These are phyloP conservation scores for Amphimedon queenslandica DNA, from an alignment of 37 sponge, comb jelly and placozoan species.

Conservation along the genomic window DNA sequence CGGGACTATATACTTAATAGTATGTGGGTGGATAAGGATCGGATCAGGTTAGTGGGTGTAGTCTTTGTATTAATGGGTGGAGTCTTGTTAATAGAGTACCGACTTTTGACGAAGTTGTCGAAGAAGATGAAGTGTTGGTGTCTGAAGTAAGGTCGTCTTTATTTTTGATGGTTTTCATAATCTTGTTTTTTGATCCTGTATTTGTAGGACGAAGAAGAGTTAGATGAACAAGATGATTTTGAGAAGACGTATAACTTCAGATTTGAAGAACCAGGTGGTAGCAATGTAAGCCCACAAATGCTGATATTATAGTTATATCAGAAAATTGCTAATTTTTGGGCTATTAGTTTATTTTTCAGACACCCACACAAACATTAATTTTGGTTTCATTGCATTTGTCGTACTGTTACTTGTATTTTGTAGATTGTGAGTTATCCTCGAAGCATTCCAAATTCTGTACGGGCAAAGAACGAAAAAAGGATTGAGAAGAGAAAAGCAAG, in stretches of 20 bases:
- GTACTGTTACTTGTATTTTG: neutral
- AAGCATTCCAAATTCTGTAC: conserved; percentile 62
- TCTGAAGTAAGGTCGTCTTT: neutral
- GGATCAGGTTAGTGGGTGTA: conserved; percentile 35
- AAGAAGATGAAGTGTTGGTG: too few relatives aligned
- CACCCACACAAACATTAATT: too few relatives aligned
- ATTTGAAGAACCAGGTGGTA: conserved; percentile 75
- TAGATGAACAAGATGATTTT: conserved; percentile 86
- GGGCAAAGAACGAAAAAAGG: conserved; percentile 60
- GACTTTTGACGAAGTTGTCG: conserved; percentile 46
- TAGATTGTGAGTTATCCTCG: conserved; percentile 83
- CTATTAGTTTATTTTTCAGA: neutral
- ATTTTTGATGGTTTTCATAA: neutral
- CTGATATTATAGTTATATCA: neutral
- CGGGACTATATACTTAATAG: conserved; percentile 91
- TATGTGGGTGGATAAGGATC: conserved; percentile 67
- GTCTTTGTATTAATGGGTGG: neutral
- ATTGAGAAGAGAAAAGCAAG: conserved; percentile 77
- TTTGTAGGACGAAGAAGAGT: conserved; percentile 66
- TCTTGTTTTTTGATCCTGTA: neutral
- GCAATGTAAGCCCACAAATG: conserved; percentile 20
- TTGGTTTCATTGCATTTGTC: neutral
- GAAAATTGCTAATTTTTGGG: neutral
- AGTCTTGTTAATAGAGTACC: conserved; percentile 22
- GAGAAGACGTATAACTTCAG: conserved; percentile 92